Evolutionary conservation across 2,113 vertebrate genomes (phyloP).

Genomic region (Vulpes vulpes): DNA sequence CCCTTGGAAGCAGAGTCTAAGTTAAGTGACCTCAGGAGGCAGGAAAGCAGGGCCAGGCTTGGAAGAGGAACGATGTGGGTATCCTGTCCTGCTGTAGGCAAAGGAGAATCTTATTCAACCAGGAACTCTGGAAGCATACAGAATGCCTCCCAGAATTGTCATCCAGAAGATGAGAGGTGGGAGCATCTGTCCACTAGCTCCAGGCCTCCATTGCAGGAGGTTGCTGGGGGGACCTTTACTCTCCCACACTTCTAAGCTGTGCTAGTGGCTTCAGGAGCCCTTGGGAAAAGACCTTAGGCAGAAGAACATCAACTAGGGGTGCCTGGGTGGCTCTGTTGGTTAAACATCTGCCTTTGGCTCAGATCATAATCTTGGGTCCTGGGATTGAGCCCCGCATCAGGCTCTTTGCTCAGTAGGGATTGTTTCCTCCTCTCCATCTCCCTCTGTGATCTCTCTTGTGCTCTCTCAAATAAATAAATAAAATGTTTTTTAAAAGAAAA

Average conservation of each 20-base stretch:
- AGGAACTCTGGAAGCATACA: not conserved
- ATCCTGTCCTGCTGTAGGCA: not conserved
- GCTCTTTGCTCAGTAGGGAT: too few relatives aligned
- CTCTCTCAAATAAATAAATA: too few relatives aligned
- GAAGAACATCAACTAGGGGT: not conserved
- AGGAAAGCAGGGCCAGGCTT: not conserved
- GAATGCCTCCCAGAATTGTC: not conserved
- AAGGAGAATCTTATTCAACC: not conserved
- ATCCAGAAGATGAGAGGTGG: accelerated
- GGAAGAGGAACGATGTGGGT: not conserved
- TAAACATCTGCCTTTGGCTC: too few relatives aligned
- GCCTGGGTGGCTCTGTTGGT: too few relatives aligned
- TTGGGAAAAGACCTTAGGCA: not conserved
- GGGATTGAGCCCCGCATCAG: too few relatives aligned
- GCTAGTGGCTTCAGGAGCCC: not conserved
- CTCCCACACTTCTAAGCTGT: too few relatives aligned
- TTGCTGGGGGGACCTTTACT: too few relatives aligned
- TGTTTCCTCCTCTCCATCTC: too few relatives aligned
- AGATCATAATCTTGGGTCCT: too few relatives aligned
- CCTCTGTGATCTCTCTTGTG: too few relatives aligned
- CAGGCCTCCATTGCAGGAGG: not conserved
- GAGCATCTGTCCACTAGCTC: accelerated
- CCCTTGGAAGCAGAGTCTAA: not conserved
- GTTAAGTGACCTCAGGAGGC: not conserved
- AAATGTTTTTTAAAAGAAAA: too few relatives aligned